Evolutionary conservation across 2,113 vertebrate species (phyloP), one percentile per base, ranked within the genome.

Genomic region (Pogonocichla stellata): DNA sequence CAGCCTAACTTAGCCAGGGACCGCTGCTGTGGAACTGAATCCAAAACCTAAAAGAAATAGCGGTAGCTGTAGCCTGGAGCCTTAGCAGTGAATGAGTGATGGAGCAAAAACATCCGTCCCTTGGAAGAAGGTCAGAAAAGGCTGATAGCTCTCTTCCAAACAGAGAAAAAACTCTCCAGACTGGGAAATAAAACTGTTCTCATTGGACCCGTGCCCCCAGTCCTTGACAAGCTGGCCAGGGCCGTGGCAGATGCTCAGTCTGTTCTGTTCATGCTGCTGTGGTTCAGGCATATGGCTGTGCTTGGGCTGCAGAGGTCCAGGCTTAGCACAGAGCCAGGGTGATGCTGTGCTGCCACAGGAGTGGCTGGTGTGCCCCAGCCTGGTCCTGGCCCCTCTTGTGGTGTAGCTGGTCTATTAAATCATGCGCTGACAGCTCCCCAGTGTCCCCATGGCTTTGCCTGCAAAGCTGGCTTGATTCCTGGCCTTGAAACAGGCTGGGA

Each of bases 111-210:
- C 82, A 70, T 77, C 93, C 86, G 93, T 80, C 92, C 75, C 72
- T 88, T 93, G 83, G 75, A 95, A 28, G 43, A 79, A 86, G 81
- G 92, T 88, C 94, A 95, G 90, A 70, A 93, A 92, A 86, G 60
- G 40, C 90, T 72, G 80, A 92, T 73, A 77, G 47, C 47, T 48
- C 65, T 84, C 65, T 87, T 95, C 92, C 80, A 95, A 92, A 88
- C 3, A 15, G 43, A 88, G 67, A 58, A 73, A 90, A 93, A 8
- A 50, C 72, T 86, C 82, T 84, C 56, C 80, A 94, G 69, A 54
- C 25, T 2, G 4, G 75, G 65, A 88, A 93, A 95, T 71, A 71
- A 86, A 93, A n/a, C 38, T 33, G 77, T 18, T 93, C 69, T 80
- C 5, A 1, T 56, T 91, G 86, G 95, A 74, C 10, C 12, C 0